Evolutionary conservation across 1,140 invertebrate species (phyloP).

Genomic region (Meloidogyne chitwoodi): DNA sequence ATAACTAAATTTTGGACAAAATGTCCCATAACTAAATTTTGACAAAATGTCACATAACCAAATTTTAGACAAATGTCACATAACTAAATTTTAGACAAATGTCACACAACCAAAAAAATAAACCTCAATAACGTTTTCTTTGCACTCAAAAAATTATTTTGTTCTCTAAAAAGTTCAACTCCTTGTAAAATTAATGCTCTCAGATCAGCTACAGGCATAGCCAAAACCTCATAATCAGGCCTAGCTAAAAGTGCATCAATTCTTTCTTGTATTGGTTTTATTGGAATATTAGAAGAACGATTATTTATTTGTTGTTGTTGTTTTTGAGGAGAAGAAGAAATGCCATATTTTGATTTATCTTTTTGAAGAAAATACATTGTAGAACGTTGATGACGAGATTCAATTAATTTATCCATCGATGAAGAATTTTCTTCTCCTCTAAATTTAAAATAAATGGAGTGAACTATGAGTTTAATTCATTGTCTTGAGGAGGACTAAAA

Average conservation of each 20-base stretch:
- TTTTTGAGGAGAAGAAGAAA: background rate
- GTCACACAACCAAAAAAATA: background rate
- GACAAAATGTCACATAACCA: no score
- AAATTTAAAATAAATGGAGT: no score
- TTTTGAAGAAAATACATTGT: conserved; percentile 17
- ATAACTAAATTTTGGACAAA: background rate
- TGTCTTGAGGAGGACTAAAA: no score
- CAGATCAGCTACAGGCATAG: background rate
- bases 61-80: background rate
- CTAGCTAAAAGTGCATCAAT: conserved; percentile 9
- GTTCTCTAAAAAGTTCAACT: conserved; percentile 9
- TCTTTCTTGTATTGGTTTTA: conserved; percentile 10
- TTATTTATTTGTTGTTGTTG: background rate
- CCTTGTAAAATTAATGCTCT: background rate
- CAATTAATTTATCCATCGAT: conserved; percentile 5
- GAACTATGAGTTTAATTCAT: no score
- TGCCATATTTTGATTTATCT: background rate
- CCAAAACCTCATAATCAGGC: conserved; percentile 11
- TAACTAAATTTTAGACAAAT: no score
- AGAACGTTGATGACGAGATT: conserved; percentile 10
- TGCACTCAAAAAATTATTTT: conserved; percentile 1
- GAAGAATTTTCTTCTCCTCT: background rate
- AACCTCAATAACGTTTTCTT: background rate
- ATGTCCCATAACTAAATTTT: no score
- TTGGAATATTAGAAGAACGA: background rate